A percentile compares a stretch with the other conserved stretches of the same genome.
phyloP scores from a whole-genome alignment of 53 echinoderm and acorn worm species.

The Crossaster papposus region DNA sequence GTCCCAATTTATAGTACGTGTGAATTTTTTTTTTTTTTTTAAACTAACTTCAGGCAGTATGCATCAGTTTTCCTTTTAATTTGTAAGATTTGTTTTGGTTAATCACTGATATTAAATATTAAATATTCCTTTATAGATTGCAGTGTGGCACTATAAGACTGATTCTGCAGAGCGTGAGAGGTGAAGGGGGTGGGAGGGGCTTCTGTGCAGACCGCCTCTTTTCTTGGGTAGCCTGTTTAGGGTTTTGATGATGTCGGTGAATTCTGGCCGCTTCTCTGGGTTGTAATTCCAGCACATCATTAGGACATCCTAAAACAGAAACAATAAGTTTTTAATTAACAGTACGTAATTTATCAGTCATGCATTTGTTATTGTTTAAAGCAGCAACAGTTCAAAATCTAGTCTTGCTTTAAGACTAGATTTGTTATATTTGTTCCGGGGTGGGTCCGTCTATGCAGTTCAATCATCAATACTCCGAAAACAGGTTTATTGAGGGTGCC shows the following conservation, averaged over 20 bases:
- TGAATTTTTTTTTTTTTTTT: background rate
- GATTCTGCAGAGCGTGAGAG: conserved; percentile 95
- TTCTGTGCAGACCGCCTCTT: conserved; percentile 78
- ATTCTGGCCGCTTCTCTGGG: conserved; percentile 76
- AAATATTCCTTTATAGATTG: background rate
- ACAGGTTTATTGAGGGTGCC: too few species aligned
- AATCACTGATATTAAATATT: background rate
- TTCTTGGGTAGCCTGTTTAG: conserved; percentile 90
- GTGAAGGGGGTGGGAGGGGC: conserved; percentile 95
- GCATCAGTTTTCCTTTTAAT: background rate
- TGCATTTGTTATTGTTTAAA: too few species aligned
- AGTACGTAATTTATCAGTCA: too few species aligned
- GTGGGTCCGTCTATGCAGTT: too few species aligned
- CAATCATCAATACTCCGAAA: too few species aligned
- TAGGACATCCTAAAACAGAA: conserved; percentile 79
- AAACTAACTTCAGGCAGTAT: background rate
- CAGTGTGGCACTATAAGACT: conserved; percentile 71
- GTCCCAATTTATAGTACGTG: background rate
- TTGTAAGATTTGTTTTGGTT: background rate
- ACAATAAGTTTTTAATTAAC: background rate
- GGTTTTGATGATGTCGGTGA: conserved; percentile 79
- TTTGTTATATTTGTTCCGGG: too few species aligned
- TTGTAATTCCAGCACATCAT: conserved; percentile 98
- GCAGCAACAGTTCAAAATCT: too few species aligned
- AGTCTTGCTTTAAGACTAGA: too few species aligned